Percentiles rank a stretch among this genome's conserved stretches.
phyloP scores from a whole-genome alignment of 2,888 invertebrate species.

The Phrixothrix hirtus region DNA sequence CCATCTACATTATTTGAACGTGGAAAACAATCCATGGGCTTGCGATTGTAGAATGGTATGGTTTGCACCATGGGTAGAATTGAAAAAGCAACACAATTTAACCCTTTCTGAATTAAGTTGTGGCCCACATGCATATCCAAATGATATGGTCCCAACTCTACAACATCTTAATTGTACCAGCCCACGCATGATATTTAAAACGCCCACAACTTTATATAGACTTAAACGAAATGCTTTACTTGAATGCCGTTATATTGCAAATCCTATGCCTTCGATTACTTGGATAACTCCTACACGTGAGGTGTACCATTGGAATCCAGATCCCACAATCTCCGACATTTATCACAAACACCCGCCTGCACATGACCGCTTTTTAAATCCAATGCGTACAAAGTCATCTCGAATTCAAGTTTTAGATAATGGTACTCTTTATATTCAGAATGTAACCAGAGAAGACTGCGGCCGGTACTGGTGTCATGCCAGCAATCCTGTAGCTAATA shows the following conservation, averaged over 20 bases:
- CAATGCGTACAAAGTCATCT: constrained; percentile 53
- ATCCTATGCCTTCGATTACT: constrained; percentile 77
- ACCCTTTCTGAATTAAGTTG: constrained; percentile 66
- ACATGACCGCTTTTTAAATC: constrained; percentile 61
- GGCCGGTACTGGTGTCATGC: constrained; percentile 86
- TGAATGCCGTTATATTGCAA: constrained; percentile 76
- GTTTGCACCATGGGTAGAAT: constrained; percentile 69
- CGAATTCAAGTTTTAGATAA: constrained; percentile 72
- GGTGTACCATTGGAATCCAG: constrained; percentile 79
- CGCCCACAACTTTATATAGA: constrained; percentile 66
- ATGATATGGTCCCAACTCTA: constrained; percentile 72
- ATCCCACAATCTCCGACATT: constrained; percentile 66
- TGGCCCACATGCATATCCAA: constrained; percentile 64
- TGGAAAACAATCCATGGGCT: constrained; percentile 78
- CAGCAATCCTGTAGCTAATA: constrained; percentile 80
- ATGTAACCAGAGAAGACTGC: constrained; percentile 76
- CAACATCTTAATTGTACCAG: constrained; percentile 72
- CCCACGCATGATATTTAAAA: constrained; percentile 64
- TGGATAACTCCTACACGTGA: constrained; percentile 81
- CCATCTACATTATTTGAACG: constrained; percentile 65
- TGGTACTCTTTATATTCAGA: constrained; percentile 75
- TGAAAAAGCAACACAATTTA: constrained; percentile 57
- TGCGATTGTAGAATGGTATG: constrained; percentile 87
- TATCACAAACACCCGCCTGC: constrained; percentile 69
- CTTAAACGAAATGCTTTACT: constrained; percentile 70